Percentiles rank a stretch among this genome's conserved stretches.
phyloP scores from a whole-genome alignment of 2,888 invertebrate species.

The Thecophora atra region DNA sequence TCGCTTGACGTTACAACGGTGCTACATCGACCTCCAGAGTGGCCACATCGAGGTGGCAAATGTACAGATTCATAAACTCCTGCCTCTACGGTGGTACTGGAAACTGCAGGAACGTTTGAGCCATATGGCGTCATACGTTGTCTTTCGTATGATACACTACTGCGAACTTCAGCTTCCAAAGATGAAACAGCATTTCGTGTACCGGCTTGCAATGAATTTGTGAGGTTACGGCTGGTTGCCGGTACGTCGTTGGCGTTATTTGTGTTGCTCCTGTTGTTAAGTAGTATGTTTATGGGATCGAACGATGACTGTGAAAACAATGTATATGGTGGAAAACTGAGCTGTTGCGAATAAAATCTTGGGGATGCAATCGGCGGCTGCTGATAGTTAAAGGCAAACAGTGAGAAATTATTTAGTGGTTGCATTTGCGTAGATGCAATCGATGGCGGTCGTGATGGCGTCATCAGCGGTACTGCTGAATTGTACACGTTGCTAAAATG shows the following conservation, averaged over 20 bases:
- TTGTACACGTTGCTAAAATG: not conserved
- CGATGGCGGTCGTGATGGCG: constrained; percentile 31
- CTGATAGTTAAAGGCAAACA: not conserved
- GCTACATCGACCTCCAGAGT: not conserved
- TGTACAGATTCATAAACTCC: not conserved
- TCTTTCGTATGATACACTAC: no score
- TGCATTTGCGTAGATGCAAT: constrained; percentile 1
- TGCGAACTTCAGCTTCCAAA: no score
- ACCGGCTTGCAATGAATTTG: no score
- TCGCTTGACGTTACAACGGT: not conserved
- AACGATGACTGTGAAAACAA: no score
- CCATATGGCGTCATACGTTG: no score
- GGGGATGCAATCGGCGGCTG: not conserved
- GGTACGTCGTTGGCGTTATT: no score
- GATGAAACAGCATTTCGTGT: no score
- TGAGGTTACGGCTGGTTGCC: no score
- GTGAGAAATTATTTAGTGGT: not conserved
- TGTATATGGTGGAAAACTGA: not conserved
- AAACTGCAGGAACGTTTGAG: no score
- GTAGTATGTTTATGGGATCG: no score
- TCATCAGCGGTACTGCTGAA: constrained; percentile 14
- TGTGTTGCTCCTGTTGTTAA: no score
- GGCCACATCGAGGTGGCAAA: not conserved
- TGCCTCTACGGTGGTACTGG: not conserved
- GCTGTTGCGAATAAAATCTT: not conserved